Base-by-base conservation (phyloP, 2,888 invertebrate genomes). In the Sympetrum striolatum region DNA sequence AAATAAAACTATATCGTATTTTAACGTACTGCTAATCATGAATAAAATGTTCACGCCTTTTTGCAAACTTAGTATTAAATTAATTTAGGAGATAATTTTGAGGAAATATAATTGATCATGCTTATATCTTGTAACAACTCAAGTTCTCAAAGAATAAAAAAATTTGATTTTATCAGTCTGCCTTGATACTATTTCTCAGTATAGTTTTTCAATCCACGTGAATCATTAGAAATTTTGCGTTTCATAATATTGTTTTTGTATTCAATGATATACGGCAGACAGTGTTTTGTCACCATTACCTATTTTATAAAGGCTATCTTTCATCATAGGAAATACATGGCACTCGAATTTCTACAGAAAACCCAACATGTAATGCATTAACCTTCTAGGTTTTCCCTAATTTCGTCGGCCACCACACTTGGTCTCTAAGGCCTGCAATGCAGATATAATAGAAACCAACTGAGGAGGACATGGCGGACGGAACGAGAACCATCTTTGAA, bases 401-500 rank as follows among this genome's bases (percentile, higher is more conserved):
- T 91, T 91, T 92, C 91, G 90, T 86, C 91, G 91, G 90, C 91
- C 91, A 91, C 91, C 91, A 91, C 91, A 91, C 90, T 91, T 91
- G 91, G 91, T 91, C 91, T 91, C 91, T 90, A 39, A 86, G 90
- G 91, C 90, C 91, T 91, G 91, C 92, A 92, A 91, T 92, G 91
- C 91, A 92, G 91, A 92, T 92, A 92, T 91, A 91, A 91, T 90
- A 91, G 91, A 91, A 91, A 37, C 91, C 90, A 92, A 91, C 91
- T 90, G 91, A 91, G 91, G 90, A 86, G 90, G 92, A 91, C 91
- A 92, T 92, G 91, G 91, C 91, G 91, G 91, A 91, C 91, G 91
- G 91, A 92, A 91, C 91, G 81, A 90, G 91, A 92, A 92, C 91
- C 91, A 91, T 91, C 73, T 91, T 91, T 91, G 90, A 79, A 90